Conservation (phyloP, 2,888 invertebrate genomes). For the Alsophila aescularia region DNA sequence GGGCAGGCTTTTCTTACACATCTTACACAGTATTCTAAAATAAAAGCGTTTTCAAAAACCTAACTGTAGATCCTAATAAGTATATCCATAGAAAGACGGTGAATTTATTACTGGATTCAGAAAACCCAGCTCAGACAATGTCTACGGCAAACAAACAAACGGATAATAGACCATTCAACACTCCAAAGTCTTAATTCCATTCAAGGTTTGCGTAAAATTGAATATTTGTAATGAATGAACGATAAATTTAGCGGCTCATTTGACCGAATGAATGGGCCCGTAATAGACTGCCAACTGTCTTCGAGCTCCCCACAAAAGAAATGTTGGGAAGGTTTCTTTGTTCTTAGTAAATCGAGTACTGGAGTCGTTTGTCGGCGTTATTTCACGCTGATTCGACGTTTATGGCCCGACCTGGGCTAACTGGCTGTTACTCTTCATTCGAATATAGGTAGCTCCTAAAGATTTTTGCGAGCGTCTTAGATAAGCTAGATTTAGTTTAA, state of each 20-base stretch:
- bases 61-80: background rate
- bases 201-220: constrained; percentile 53
- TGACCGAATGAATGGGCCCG: constrained; percentile 75
- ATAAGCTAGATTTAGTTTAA: constrained; percentile 28
- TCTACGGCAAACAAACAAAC: constrained; percentile 22
- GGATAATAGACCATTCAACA: constrained; percentile 28
- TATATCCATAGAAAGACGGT: background rate
- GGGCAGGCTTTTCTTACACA: too few species aligned
- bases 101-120: constrained; percentile 5
- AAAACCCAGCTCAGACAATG: constrained; percentile 8
- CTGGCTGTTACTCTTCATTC: constrained; percentile 65
- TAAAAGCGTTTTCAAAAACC: background rate
- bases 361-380: constrained; percentile 78
- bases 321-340: constrained; percentile 76
- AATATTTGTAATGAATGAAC: constrained; percentile 66
- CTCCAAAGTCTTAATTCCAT: constrained; percentile 36
- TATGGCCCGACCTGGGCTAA: constrained; percentile 67
- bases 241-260: constrained; percentile 80
- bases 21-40: too few species aligned
- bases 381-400: constrained; percentile 81
- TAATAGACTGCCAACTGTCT: constrained; percentile 80
- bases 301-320: constrained; percentile 70
- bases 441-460: constrained; percentile 40
- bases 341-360: constrained; percentile 80
- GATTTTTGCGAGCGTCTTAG: constrained; percentile 21